phyloP scores from a whole-genome alignment of 2,888 invertebrate genomes.

The Pandemis heparana region DNA sequence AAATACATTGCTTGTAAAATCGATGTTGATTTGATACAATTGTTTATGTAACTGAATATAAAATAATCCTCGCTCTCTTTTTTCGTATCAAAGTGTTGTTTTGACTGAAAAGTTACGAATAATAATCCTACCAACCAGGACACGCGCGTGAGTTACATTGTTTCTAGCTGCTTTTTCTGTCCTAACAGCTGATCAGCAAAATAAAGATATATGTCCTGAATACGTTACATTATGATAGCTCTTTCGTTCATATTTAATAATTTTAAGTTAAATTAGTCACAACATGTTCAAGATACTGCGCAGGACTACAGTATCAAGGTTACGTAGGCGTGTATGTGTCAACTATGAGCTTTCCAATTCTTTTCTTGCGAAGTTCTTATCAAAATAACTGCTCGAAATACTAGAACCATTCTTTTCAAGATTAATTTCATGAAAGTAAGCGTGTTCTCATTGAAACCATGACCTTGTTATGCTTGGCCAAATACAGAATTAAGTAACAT shows the following conservation, averaged over 20 bases:
- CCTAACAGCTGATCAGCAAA: conserved; percentile 25
- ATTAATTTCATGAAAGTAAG: neutral
- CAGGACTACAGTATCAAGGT: neutral
- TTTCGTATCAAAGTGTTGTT: neutral
- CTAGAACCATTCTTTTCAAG: neutral
- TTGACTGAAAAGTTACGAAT: neutral
- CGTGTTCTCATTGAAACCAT: neutral
- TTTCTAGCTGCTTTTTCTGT: neutral
- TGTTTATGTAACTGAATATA: neutral
- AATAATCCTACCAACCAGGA: neutral
- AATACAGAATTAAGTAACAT: neutral
- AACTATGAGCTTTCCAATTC: neutral
- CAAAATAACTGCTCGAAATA: neutral
- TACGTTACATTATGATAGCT: neutral
- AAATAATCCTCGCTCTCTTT: neutral
- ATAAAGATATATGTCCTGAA: neutral
- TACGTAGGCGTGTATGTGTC: neutral
- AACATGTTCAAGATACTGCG: neutral
- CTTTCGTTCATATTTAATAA: neutral
- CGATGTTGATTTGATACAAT: no score
- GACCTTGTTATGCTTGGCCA: conserved; percentile 4
- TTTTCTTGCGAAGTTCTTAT: neutral
- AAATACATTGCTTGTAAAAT: no score
- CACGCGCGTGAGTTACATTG: conserved; percentile 14
- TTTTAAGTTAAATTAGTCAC: neutral